Base-by-base conservation (phyloP, 2,797 vertebrate species). In the Caiman crocodilus region DNA sequence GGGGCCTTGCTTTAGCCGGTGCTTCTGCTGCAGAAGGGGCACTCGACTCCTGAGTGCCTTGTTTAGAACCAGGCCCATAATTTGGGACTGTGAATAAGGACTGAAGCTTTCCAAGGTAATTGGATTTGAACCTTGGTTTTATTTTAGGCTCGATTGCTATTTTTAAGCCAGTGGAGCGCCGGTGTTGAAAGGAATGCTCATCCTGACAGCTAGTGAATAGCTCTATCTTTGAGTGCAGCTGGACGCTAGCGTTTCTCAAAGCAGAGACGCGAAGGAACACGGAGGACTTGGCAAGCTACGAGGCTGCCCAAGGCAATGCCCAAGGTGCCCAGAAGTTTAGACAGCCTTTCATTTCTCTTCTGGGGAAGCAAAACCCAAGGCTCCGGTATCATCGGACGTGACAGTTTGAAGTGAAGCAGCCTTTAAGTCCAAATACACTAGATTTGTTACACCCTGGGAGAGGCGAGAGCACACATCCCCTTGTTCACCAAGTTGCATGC, bases 261-360 rank as follows among this genome's bases (percentile, higher is more conserved):
- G 0, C 82, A 81, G 84, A 83, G 57, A 12, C 0, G 1, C 90
- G 85, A 73, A 82, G 84, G 79, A 67, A 14, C 28, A 78, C 90
- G 79, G 76, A 87, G 85, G 79, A 71, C 73, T 88, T 93, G 76
- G 81, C 73, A 91, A 84, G 87, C 83, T 58, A 58, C 0, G 0
- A 76, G 90, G 84, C 69, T 93, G 93, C 93, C 18, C 8, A 93
- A 94, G 93, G 95, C 95, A 92, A 86, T 96, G 85, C 91, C 78
- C 90, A 94, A 81, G 90, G 94, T 94, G 18, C 50, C 88, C 79
- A 91, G 75, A 90, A 84, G 79, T 93, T 94, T 81, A 87, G 57
- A 75, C 63, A 89, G 18, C 26, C 20, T 61, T 95, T 30, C 78
- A 12, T 92, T 87, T 79, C 71, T 21, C 28, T 89, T 83, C 42